Evolutionary conservation across 2,113 vertebrate genomes (phyloP).

Genomic region (Gymnobelideus leadbeateri): DNA sequence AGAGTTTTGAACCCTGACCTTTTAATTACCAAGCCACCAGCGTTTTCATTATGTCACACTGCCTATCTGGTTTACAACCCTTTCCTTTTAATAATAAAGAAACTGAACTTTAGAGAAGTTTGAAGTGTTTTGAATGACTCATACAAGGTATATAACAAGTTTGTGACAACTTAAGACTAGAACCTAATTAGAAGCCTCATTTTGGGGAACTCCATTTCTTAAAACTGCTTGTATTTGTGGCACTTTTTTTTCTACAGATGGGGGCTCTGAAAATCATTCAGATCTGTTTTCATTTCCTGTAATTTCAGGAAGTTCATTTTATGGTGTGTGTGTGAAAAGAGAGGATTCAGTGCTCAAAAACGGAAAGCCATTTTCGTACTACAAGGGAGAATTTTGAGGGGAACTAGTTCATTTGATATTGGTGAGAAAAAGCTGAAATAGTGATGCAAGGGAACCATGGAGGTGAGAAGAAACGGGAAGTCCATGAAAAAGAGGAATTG

Average conservation of each 20-base stretch:
- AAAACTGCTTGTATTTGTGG: neutral
- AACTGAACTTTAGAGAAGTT: neutral
- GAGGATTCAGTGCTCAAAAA: neutral
- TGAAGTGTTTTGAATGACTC: conserved; percentile 1
- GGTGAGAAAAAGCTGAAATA: neutral
- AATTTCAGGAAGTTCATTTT: neutral
- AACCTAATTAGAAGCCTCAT: neutral
- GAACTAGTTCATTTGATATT: neutral
- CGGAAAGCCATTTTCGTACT: neutral
- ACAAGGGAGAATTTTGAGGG: neutral
- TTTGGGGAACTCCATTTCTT: neutral
- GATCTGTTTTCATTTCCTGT: conserved; percentile 4
- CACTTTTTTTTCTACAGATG: neutral
- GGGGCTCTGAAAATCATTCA: neutral
- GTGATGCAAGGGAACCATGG: neutral
- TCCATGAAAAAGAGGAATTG: neutral
- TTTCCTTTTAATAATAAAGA: neutral
- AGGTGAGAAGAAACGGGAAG: neutral
- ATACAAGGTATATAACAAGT: neutral
- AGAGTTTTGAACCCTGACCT: neutral
- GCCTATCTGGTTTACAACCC: neutral
- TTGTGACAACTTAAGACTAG: neutral
- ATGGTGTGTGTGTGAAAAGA: neutral
- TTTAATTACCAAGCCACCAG: neutral
- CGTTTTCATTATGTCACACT: neutral